phyloP scores from a whole-genome alignment of 2,797 vertebrate genomes.

The Harpagifer antarcticus region DNA sequence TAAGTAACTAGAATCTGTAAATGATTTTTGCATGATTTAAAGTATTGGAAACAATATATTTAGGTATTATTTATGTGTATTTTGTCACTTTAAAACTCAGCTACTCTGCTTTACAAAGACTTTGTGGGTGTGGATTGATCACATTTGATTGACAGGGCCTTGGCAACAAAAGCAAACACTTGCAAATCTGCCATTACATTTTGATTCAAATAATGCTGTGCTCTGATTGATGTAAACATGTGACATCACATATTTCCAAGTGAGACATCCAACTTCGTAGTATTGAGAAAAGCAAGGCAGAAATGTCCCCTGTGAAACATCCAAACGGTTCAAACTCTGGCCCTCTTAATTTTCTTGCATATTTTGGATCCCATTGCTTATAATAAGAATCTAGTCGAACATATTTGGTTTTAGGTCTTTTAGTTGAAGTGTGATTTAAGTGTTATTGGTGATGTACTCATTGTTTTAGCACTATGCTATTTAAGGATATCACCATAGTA shows the following conservation, averaged over 20 bases:
- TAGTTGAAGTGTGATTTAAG: neutral
- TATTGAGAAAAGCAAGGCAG: too few relatives aligned
- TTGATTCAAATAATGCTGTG: constrained; percentile 18
- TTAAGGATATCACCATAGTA: too few relatives aligned
- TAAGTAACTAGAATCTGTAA: neutral
- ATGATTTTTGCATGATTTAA: neutral
- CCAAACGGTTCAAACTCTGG: neutral
- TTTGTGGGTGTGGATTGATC: constrained; percentile 10
- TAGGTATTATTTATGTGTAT: neutral
- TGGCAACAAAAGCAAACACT: constrained; percentile 22
- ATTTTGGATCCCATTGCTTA: neutral
- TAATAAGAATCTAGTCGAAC: neutral
- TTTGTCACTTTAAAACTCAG: neutral
- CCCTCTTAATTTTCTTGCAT: neutral
- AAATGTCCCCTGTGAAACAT: neutral
- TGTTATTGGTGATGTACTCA: neutral
- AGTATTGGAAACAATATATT: neutral
- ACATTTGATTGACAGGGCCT: constrained; percentile 8
- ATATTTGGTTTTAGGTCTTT: neutral
- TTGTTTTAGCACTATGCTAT: neutral
- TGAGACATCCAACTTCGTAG: neutral
- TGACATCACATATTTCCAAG: constrained; percentile 8
- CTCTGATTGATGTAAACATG: constrained; percentile 2
- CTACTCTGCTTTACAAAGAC: neutral
- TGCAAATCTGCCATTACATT: constrained; percentile 28